Base-by-base conservation (phyloP, 2,113 vertebrate species). In the Ursus arctos region DNA sequence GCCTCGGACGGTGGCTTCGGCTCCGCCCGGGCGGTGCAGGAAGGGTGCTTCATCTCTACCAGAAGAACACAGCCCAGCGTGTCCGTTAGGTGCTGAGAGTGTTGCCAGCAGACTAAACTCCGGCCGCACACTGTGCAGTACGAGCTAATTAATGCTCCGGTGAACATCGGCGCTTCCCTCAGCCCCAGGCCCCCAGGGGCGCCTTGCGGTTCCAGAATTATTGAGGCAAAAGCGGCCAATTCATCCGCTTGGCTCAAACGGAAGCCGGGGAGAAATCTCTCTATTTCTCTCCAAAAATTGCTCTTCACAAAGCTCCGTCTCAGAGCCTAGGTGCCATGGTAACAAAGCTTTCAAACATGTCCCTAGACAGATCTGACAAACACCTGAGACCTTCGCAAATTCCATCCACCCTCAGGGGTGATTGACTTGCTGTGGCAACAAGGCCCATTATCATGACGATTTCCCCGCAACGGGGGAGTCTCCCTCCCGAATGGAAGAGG, bases 181-280 rank as follows among this genome's bases (percentile, higher is more conserved):
- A 53, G 95, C 84, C 87, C 43, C 0, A 19, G 40, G 85, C 7
- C 83, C 93, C 96, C 59, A 33, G 92, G 84, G 94, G 67, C 19
- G 40, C 67, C 90, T 22, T 65, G 72, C 51, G 85, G 87, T 88
- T 97, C 90, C 57, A 94, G 90, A 94, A 96, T 94, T 88, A 97
- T 2, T 84, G 81, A 97, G 94, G 96, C 90, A 93, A 81, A 92
- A 94, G 87, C 72, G 92, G 91, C 79, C 94, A 92, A 28, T 92
- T 96, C 87, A 94, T 97, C 89, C 6, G 51, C 57, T 81, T 93
- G 95, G 92, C 87, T 95, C 83, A 79, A 89, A 85, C 21, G 24
- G 93, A 97, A 95, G 94, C 94, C 92, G 61, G 76, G 63, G 94
- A 95, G 90, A 98, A 97, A 96, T 80, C 90, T 95, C 51, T 97